Conservation (phyloP, 1,140 invertebrate species). For the Micrasema minimum region DNA sequence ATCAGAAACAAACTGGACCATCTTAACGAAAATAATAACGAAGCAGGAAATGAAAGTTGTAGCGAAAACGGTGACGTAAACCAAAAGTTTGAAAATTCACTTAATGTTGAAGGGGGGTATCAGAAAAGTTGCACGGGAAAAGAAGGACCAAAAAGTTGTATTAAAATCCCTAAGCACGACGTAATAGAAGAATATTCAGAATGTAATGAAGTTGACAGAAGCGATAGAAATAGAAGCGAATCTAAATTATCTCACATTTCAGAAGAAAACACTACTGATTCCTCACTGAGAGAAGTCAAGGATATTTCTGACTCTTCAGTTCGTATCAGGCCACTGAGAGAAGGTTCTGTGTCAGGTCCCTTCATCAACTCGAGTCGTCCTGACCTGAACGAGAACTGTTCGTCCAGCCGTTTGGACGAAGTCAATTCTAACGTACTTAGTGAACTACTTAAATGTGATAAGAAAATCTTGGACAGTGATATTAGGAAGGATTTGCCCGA, state of each 20-base stretch:
- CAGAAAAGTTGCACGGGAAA: background rate
- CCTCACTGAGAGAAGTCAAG: conserved; percentile 37
- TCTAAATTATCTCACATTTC: conserved; percentile 49
- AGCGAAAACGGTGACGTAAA: conserved; percentile 15
- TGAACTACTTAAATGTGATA: conserved; percentile 48
- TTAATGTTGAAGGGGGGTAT: background rate
- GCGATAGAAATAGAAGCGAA: conserved; percentile 37
- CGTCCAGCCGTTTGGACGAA: conserved; percentile 36
- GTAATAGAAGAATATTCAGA: background rate
- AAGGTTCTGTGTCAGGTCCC: background rate
- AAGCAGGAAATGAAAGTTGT: conserved; percentile 13
- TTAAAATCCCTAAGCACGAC: background rate
- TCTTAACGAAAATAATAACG: conserved; percentile 42
- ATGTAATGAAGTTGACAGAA: background rate
- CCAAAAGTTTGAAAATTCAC: background rate
- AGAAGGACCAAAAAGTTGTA: background rate
- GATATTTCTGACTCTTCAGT: conserved; percentile 6
- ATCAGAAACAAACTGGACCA: conserved; percentile 46
- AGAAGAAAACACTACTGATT: conserved; percentile 49
- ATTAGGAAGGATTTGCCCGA: conserved; percentile 31
- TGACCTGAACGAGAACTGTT: conserved; percentile 44
- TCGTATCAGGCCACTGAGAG: background rate
- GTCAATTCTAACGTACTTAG: conserved; percentile 52
- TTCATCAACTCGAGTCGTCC: conserved; percentile 5
- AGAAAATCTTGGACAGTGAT: conserved; percentile 35